Base-by-base conservation (phyloP, 1,140 invertebrate species). In the Asobara japonica region DNA sequence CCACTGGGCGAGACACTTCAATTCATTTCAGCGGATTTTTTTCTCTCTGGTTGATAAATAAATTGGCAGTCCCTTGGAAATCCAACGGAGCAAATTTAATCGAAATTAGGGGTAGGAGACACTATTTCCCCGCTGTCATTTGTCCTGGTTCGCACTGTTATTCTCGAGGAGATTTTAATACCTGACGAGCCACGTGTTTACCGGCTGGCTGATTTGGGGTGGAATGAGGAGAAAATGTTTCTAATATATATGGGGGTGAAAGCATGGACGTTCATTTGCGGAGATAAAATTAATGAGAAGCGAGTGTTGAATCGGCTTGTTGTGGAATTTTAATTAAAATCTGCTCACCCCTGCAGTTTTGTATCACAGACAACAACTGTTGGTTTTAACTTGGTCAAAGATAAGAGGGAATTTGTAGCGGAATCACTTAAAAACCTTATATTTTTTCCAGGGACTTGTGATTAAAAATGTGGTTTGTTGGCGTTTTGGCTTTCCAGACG, bases 61-160 rank as follows among this genome's bases (percentile, higher is more conserved):
- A 56, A 56, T 56, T 8, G 11, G 22, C 20, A 27, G 51, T 27
- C 27, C 18, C 61, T 16, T 20, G 62, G 18, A 65, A 38, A 65
- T 38, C 1, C 31, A 38, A 13, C 62, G n/a, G 18, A 65, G n/a
- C 10, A 33, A 25, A 16, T 33, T 33, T 65, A 65, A 65, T 65
- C 62, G 65, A 72, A 78, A 78, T 80, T 78, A 74, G 75, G 70
- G 67, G 31, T 22, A 36, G 72, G 67, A 62, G 62, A 65, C 13
- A 22, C 41, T 36, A 38, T 41, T 20, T 8, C 29, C 7, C 29
- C 13, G 6, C 16, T 30, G 18, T 25, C 10, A 30, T 68, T 68
- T 48, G 33, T 48, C 13, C 41, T 20, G 1, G 25, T 25, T 20
- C 64, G 27, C 20, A n/a, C 30, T 68, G 6, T 67, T 61, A 33